Evolutionary conservation across 1,140 invertebrate genomes (phyloP), one percentile per base, ranked within the genome.

Genomic region (Eciton burchellii): DNA sequence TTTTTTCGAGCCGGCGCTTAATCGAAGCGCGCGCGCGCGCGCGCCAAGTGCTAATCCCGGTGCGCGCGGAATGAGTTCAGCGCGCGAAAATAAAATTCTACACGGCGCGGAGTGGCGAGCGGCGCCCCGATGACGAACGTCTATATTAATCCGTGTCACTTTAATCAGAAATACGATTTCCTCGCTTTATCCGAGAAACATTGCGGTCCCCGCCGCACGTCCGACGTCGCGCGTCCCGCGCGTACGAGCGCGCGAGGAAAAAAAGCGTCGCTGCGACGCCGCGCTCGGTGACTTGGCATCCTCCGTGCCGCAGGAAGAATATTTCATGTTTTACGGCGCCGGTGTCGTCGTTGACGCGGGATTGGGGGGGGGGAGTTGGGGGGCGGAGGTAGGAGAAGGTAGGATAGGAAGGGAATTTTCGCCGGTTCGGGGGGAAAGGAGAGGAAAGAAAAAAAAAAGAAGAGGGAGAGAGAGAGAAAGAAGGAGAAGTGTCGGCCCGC

Each of bases 311-410:
- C 90, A 91, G 90, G 91, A 91, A 91, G 89, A 91, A 91, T 91
- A 91, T 90, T 91, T 91, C 86, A 91, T 82, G 83, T 90, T 91
- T 89, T 90, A 90, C 87, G 89, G 88, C 84, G 83, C 84, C 83
- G 54, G 84, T 77, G 85, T 89, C 84, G 85, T 71, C 83, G 35
- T 35, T 6, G 35, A 6, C 35, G 35, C 2, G 35, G 35, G 35
- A n/a, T n/a, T n/a, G n/a, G n/a, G n/a, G n/a, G n/a, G n/a, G n/a
- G n/a, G n/a, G n/a, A n/a, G n/a, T n/a, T n/a, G n/a, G n/a, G n/a
- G n/a, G n/a, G n/a, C n/a, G n/a, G n/a, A n/a, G n/a, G n/a, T n/a
- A n/a, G n/a, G n/a, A n/a, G n/a, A n/a, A n/a, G n/a, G n/a, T n/a
- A n/a, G n/a, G n/a, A n/a, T n/a, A n/a, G n/a, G n/a, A n/a, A 6